These are phyloP conservation scores for Argyresthia albistria DNA, from an alignment of 2,888 invertebrate species.

Conservation along the genomic window DNA sequence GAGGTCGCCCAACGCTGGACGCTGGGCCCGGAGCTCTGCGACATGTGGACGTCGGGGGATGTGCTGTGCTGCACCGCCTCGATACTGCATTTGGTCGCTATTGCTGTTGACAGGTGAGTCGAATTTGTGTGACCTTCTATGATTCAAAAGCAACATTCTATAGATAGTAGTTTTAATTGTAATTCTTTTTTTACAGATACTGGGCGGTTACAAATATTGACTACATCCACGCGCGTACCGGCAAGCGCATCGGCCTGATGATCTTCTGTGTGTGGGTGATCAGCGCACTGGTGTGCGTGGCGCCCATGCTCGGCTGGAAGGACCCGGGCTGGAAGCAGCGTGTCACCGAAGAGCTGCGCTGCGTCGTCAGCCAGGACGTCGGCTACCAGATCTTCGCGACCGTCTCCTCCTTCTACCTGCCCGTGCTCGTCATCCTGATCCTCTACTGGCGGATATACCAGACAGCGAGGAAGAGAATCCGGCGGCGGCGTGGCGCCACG, in stretches of 20 bases:
- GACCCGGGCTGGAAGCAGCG: conserved; percentile 70
- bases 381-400: conserved; percentile 92
- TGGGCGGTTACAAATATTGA: conserved; percentile 94
- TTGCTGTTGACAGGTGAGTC: conserved; percentile 83
- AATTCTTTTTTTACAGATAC: conserved; percentile 70
- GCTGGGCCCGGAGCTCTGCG: conserved; percentile 89
- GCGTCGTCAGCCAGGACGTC: conserved; percentile 88
- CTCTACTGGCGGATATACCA: conserved; percentile 94
- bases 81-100: conserved; percentile 85
- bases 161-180: not conserved
- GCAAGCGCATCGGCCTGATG: conserved; percentile 83
- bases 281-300: conserved; percentile 87
- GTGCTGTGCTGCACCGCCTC: conserved; percentile 92
- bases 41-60: conserved; percentile 95
- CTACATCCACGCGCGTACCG: conserved; percentile 88
- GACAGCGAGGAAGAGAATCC: conserved; percentile 89
- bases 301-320: conserved; percentile 91
- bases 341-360: conserved; percentile 75
- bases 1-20: conserved; percentile 87
- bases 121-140: not conserved
- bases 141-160: not conserved
- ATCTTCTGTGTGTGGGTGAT: conserved; percentile 88
- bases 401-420: conserved; percentile 91
- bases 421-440: conserved; percentile 88
- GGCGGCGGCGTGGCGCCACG: conserved; percentile 76